phyloP scores from a whole-genome alignment of 2,888 invertebrate genomes.

The Allophyes oxyacanthae region DNA sequence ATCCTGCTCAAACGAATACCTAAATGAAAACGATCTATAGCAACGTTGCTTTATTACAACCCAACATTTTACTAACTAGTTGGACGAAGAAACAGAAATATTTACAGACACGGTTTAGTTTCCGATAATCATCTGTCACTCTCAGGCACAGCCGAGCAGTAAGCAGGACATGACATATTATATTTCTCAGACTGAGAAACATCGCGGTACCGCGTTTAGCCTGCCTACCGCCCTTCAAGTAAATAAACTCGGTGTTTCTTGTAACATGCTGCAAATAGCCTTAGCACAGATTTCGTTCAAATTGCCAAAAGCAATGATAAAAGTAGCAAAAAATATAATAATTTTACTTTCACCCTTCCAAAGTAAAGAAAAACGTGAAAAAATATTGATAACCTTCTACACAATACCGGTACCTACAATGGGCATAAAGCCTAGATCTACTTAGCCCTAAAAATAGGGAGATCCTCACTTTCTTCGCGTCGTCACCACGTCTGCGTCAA shows the following conservation, averaged over 20 bases:
- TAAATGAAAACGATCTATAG: neutral
- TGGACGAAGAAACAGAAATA: conserved; percentile 13
- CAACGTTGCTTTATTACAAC: neutral
- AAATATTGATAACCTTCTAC: conserved; percentile 11
- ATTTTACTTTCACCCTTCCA: conserved; percentile 7
- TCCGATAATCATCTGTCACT: conserved; percentile 43
- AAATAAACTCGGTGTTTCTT: conserved; percentile 1
- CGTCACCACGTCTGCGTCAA: no score
- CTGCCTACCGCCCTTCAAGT: neutral
- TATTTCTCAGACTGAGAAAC: conserved; percentile 33
- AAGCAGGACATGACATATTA: conserved; percentile 41
- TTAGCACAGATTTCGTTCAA: no score
- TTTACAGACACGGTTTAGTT: conserved; percentile 24
- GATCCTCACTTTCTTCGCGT: no score
- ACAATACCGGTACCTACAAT: conserved; percentile 24
- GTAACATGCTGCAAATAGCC: neutral
- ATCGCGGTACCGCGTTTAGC: neutral
- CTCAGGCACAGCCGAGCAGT: conserved; percentile 29
- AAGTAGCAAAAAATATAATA: no score
- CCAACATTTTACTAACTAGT: conserved; percentile 9
- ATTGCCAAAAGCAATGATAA: neutral
- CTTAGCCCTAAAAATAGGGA: neutral
- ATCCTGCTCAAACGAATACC: conserved; percentile 9
- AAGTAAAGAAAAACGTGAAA: neutral
- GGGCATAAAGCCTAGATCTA: conserved; percentile 2